Base-by-base conservation (phyloP, 2,797 vertebrate species). In the Halcyon smyrnensis region DNA sequence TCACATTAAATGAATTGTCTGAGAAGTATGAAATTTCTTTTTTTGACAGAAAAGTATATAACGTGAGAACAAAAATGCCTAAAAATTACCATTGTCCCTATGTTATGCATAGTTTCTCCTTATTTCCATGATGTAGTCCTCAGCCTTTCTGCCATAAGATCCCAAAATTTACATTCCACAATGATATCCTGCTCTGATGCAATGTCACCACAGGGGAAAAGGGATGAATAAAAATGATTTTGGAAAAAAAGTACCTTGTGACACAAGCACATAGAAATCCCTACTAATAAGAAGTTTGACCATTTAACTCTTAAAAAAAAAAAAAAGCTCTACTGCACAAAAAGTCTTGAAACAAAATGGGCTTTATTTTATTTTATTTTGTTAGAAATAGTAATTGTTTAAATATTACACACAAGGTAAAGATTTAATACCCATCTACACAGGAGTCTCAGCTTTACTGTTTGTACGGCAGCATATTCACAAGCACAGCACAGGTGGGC, bases 381-480 rank as follows among this genome's bases (percentile, higher is more conserved):
- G 16, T 56, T 8, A 4, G 15, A 41, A 82, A 28, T 36, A 92
- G 11, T 11, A 63, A 19, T 53, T 57, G 2, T 57, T 86, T 50
- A 41, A 74, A 67, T 50, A 15, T 25, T 46, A 12, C 4, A 64
- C 8, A 60, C 3, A 45, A 34, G 6, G 2, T 48, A 21, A 75
- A 64, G 17, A 62, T 41, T 82, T 87, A 3, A n/a, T 57, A 46
- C 11, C 21, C 45, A 14, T 15, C 24, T 45, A 43, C 39, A 32
- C 46, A 15, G 20, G 27, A 74, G 28, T 37, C 57, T 67, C 30
- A 15, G 34, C 34, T 71, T 80, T 46, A 34, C 11, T 23, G 16
- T 12, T 24, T 0, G 0, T 39, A 23, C 1, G 28, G 36, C 17
- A 32, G 9, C 39, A 24, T 4, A 30, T 53, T 70, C 30, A 34